Percentiles rank a stretch among this genome's conserved stretches.
Conservation (phyloP, 1,140 invertebrate species). For the Saccostrea glomerata region DNA sequence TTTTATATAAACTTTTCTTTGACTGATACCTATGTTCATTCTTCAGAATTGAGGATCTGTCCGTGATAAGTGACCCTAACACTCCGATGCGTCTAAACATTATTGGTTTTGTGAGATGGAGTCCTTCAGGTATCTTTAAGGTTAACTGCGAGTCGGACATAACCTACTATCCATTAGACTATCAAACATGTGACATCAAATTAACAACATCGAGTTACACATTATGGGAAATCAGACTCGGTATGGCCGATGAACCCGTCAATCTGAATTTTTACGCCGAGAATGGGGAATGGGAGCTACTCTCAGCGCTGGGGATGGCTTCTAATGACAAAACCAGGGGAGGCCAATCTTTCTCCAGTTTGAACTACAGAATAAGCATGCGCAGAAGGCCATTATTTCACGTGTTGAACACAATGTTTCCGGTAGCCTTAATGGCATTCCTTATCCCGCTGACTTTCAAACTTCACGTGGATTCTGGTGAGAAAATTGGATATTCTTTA, state of each 20-base stretch:
- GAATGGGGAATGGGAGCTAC: constrained; percentile 56
- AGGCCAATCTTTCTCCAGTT: constrained; percentile 93
- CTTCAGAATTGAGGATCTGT: constrained; percentile 50
- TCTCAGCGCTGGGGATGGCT: background rate
- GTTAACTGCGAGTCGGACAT: constrained; percentile 49
- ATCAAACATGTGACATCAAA: constrained; percentile 44
- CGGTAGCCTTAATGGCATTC: constrained; percentile 84
- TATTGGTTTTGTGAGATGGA: constrained; percentile 41
- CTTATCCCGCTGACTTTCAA: constrained; percentile 96
- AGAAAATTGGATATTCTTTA: constrained; percentile 57
- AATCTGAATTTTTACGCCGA: constrained; percentile 46
- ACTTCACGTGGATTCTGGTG: constrained; percentile 84
- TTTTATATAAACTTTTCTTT: background rate
- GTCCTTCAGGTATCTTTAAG: constrained; percentile 43
- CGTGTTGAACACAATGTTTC: constrained; percentile 80
- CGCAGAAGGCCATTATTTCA: constrained; percentile 97
- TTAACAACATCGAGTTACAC: constrained; percentile 51
- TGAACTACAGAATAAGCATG: constrained; percentile 98
- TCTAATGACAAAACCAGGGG: constrained; percentile 90
- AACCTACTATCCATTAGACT: constrained; percentile 49
- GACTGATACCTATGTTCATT: background rate
- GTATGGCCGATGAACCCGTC: background rate
- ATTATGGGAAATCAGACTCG: constrained; percentile 35
- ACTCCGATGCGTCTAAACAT: constrained; percentile 43
- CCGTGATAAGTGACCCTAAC: constrained; percentile 42